Evolutionary conservation across 30 jellyfish, hydroid and myxozoan species (phyloP).

Genomic region (Rhopilema esculentum): DNA sequence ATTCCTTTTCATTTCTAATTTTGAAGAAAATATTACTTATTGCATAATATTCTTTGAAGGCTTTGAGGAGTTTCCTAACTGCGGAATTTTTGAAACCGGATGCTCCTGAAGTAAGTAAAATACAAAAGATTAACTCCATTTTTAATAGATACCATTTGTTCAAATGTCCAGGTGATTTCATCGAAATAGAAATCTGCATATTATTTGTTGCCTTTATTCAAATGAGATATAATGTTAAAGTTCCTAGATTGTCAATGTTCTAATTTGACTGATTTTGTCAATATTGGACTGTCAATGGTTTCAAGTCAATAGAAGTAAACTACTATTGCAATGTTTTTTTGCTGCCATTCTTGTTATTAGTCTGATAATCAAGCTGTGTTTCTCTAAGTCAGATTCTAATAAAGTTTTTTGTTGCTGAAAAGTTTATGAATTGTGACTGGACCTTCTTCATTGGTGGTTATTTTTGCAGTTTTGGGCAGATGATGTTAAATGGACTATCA

Average conservation of each 20-base stretch:
- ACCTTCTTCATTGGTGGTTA: not conserved
- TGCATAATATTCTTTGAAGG: conserved; percentile 15
- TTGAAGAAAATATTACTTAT: too few relatives aligned
- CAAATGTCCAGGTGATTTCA: not conserved
- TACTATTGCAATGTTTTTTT: too few relatives aligned
- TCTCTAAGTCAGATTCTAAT: not conserved
- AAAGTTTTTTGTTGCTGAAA: not conserved
- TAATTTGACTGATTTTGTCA: too few relatives aligned
- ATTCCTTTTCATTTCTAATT: not conserved
- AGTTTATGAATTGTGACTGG: too few relatives aligned
- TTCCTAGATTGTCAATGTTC: too few relatives aligned
- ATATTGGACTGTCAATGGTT: too few relatives aligned
- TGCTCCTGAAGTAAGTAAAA: conserved; percentile 55
- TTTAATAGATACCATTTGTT: not conserved
- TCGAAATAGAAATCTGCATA: not conserved
- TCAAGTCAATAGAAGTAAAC: too few relatives aligned
- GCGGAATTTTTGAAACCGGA: conserved; percentile 54
- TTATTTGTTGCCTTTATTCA: too few relatives aligned
- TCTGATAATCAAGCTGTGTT: too few relatives aligned
- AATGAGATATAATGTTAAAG: too few relatives aligned
- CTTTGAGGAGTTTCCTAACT: conserved; percentile 39
- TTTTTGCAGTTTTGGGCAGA: conserved; percentile 44
- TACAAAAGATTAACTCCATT: not conserved
- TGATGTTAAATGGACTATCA: conserved; percentile 51
- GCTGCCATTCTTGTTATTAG: too few relatives aligned